phyloP scores from a whole-genome alignment of 2,888 invertebrate genomes.

The Julus scandinavius region DNA sequence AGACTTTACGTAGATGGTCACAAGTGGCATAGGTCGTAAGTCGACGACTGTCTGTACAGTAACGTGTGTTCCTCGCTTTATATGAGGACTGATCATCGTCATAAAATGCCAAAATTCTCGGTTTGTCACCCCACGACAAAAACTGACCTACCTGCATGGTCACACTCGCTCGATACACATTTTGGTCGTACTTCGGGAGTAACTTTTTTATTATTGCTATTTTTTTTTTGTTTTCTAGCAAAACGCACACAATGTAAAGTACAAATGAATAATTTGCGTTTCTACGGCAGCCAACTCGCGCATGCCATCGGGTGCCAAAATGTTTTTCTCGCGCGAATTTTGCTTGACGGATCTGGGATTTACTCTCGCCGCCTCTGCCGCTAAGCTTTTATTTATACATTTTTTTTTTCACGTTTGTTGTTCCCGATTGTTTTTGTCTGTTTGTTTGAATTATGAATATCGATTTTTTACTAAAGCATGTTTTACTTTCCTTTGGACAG shows the following conservation, averaged over 20 bases:
- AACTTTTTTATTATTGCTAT: neutral
- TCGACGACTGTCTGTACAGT: too few relatives aligned
- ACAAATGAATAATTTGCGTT: neutral
- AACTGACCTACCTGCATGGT: neutral
- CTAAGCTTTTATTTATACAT: too few relatives aligned
- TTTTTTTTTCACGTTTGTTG: neutral
- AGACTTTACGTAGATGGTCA: neutral
- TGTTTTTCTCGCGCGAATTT: neutral
- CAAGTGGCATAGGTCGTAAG: neutral
- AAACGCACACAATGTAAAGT: neutral
- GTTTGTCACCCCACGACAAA: neutral
- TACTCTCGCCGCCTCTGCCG: too few relatives aligned
- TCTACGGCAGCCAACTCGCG: neutral
- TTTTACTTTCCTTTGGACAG: neutral
- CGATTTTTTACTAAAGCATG: neutral
- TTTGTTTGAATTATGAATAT: neutral
- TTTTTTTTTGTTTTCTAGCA: neutral
- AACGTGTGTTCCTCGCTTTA: too few relatives aligned
- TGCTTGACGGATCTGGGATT: too few relatives aligned
- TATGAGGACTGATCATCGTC: too few relatives aligned
- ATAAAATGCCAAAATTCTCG: neutral
- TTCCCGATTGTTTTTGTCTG: neutral
- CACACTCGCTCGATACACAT: neutral
- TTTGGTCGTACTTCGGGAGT: neutral
- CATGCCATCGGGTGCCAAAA: neutral